These are phyloP conservation scores for Rhinella marina DNA, from an alignment of 2,797 vertebrate genomes.

Conservation along the genomic window DNA sequence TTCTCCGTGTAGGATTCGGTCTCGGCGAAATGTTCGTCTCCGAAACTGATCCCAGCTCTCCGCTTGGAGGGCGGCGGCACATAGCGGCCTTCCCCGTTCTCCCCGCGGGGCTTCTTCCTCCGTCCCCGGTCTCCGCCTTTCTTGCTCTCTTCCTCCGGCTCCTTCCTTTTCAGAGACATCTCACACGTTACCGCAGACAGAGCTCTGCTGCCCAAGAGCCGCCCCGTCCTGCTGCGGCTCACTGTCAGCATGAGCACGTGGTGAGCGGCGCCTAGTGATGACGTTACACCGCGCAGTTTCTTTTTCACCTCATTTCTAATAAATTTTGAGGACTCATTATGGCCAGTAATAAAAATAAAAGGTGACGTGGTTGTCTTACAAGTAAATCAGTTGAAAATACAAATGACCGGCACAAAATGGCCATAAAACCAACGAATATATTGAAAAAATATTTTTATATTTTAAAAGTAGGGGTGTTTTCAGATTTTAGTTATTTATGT, in stretches of 20 bases:
- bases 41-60: constrained; percentile 86
- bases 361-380: no score
- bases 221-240: background rate
- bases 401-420: no score
- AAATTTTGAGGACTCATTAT: no score
- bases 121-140: background rate
- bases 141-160: background rate
- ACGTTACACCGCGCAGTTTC: background rate
- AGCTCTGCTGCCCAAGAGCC: background rate
- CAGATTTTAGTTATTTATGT: no score
- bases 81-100: constrained; percentile 68
- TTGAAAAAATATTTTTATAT: no score
- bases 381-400: no score
- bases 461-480: no score
- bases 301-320: no score
- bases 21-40: constrained; percentile 87
- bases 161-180: background rate
- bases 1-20: constrained; percentile 91
- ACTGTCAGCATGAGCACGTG: background rate
- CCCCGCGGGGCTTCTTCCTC: background rate
- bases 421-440: no score
- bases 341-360: no score
- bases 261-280: background rate
- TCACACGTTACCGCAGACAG: background rate
- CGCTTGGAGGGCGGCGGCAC: constrained; percentile 90